Evolutionary conservation across 92 coral and sea anemone genomes (phyloP), one percentile per base, ranked within the genome.

Genomic region (Isaurus tuberculatus): DNA sequence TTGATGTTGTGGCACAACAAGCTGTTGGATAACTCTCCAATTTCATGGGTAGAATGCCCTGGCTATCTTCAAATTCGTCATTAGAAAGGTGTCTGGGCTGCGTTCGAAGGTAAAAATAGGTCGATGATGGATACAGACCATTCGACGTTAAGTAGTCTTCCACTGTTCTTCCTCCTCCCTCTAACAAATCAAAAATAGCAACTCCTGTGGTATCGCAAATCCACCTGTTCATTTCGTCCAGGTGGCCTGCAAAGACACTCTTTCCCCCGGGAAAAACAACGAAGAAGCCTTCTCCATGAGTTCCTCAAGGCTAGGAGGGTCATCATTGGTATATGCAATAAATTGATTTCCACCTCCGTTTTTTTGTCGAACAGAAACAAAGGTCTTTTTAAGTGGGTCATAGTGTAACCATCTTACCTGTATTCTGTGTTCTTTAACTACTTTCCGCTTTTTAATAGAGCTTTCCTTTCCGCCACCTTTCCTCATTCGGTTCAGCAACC

Each of bases 401-500:
- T 88, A 84, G 68, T 88, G 88, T 29, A 69, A 20, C 88, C 88
- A 88, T 17, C 88, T 72, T 20, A 88, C 82, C 43, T 84, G 91
- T 43, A 88, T 70, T 68, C 85, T 88, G 82, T 88, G 91, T 32
- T 88, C 72, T 64, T 78, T 84, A n/a, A 25, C 82, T 15, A 70
- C 58, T 66, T 44, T 63, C 31, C 69, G 51, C 74, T 74, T 82
- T 55, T 87, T 87, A 28, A 44, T 66, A 7, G 89, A 75, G 72
- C 78, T 85, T 27, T 25, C 65, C 46, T 40, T 40, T 3, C 49
- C 63, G 36, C 79, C 28, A 25, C 79, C n/a, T 46, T 49, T 42
- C 32, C 67, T 31, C 2, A 81, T 81, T 31, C 86, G 86, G 31
- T 77, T 79, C 58, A 87, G 81, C 25, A 87, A 67, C 15, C 86